Percentiles rank a stretch among this genome's conserved stretches.
Evolutionary conservation across 2,113 vertebrate species (phyloP).

Genomic region (Crotalus tigris): DNA sequence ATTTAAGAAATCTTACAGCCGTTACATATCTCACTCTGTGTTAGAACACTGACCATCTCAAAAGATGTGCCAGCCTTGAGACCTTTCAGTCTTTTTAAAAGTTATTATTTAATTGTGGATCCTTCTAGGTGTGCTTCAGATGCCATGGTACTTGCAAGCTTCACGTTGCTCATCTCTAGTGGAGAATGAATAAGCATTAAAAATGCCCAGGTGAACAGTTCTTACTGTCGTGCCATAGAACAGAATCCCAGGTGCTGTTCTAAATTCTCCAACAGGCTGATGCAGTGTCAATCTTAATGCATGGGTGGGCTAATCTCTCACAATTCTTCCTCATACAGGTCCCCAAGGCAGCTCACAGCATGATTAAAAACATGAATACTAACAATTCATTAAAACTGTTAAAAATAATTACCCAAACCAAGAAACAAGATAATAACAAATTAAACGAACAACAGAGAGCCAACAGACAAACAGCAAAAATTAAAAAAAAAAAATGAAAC

Average conservation of each 20-base stretch:
- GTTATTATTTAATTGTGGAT: background rate
- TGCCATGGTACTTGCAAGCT: background rate
- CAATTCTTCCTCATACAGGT: background rate
- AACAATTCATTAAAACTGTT: background rate
- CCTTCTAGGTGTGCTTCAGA: background rate
- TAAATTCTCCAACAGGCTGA: background rate
- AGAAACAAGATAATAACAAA: background rate
- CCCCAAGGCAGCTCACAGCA: background rate
- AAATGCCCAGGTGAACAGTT: background rate
- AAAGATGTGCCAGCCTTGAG: background rate
- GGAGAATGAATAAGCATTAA: background rate
- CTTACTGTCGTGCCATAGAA: background rate
- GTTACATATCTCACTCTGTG: fast-evolving
- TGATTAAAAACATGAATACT: background rate
- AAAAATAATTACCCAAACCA: background rate
- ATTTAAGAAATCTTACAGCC: fast-evolving
- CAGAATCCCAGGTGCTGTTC: background rate
- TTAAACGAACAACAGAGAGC: background rate
- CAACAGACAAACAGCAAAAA: background rate
- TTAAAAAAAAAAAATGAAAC: background rate
- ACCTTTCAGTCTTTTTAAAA: background rate
- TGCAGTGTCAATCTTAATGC: background rate
- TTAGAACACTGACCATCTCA: background rate
- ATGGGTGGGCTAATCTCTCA: background rate
- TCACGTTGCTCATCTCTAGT: background rate